Evolutionary conservation across 1,140 invertebrate species (phyloP).

Genomic region (Wasmannia auropunctata): DNA sequence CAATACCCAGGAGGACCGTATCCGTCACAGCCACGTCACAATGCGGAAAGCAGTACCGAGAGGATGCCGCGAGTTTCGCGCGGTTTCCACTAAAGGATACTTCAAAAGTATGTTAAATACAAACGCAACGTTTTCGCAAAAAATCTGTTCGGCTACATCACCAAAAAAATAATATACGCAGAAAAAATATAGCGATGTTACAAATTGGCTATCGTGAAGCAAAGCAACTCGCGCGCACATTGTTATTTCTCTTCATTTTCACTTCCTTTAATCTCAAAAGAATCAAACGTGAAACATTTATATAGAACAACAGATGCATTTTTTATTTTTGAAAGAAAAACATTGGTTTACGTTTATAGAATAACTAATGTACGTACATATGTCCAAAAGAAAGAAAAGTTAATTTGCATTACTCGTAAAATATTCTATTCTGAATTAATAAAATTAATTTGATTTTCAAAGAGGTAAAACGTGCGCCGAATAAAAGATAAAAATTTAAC

Average conservation of each 20-base stretch:
- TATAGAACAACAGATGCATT: slow-evolving; percentile 1
- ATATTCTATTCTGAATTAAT: not conserved
- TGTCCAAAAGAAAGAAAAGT: not conserved
- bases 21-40: slow-evolving; percentile 45
- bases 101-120: slow-evolving; percentile 54
- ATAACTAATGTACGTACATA: not conserved
- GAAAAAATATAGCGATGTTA: slow-evolving; percentile 7
- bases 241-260: slow-evolving; percentile 27
- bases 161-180: not conserved
- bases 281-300: slow-evolving; percentile 43
- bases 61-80: slow-evolving; percentile 22
- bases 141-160: slow-evolving; percentile 25
- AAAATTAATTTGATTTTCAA: not conserved
- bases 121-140: slow-evolving; percentile 16
- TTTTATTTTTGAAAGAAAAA: slow-evolving; percentile 4
- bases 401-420: not conserved
- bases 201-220: slow-evolving; percentile 20
- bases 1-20: slow-evolving; percentile 46
- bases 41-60: slow-evolving; percentile 24
- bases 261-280: slow-evolving; percentile 48
- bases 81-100: slow-evolving; percentile 37
- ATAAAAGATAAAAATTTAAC: not conserved
- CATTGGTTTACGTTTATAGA: slow-evolving; percentile 1
- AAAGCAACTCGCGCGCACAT: not conserved
- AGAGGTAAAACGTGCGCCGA: not conserved